Percentiles rank a stretch among this genome's conserved stretches.
phyloP scores from a whole-genome alignment of 2,113 vertebrate genomes.

The Nothobranchius furzeri region DNA sequence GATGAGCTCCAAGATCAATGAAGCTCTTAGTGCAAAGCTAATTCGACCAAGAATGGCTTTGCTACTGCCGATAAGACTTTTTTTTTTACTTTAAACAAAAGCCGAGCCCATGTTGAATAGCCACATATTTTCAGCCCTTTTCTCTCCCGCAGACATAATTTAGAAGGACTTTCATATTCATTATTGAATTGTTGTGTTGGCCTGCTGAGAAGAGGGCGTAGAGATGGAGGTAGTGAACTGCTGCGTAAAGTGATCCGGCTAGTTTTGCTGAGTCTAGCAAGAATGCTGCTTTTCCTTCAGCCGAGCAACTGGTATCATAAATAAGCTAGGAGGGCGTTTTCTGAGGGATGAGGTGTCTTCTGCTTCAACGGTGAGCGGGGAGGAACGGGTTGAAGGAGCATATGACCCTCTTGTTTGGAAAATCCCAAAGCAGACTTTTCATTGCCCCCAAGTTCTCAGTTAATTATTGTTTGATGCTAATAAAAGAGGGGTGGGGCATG shows the following conservation, averaged over 20 bases:
- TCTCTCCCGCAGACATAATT: constrained; percentile 61
- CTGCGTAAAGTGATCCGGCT: constrained; percentile 61
- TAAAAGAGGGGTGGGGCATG: constrained; percentile 54
- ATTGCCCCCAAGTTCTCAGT: constrained; percentile 64
- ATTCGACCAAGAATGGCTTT: constrained; percentile 74
- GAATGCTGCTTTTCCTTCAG: constrained; percentile 49
- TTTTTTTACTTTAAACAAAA: constrained; percentile 55
- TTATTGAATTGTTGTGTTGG: constrained; percentile 70
- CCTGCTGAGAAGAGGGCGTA: constrained; percentile 51
- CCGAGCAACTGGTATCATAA: constrained; percentile 64
- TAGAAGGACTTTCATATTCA: constrained; percentile 70
- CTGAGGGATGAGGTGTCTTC: constrained; percentile 59
- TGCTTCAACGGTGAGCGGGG: constrained; percentile 44
- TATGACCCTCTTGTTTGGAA: constrained; percentile 69
- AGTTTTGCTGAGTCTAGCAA: constrained; percentile 71
- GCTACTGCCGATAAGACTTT: constrained; percentile 70
- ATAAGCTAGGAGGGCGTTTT: constrained; percentile 63
- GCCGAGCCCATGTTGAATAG: constrained; percentile 46
- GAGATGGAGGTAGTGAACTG: constrained; percentile 54
- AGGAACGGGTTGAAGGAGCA: constrained; percentile 65
- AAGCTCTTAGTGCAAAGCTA: constrained; percentile 77
- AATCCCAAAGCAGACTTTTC: constrained; percentile 62
- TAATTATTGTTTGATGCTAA: constrained; percentile 77
- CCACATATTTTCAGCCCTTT: constrained; percentile 52
- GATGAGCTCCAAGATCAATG: constrained; percentile 80